A percentile compares a stretch with the other conserved stretches of the same genome.
These are phyloP conservation scores for Lophius piscatorius DNA, from an alignment of 2,113 vertebrate genomes.

Conservation along the genomic window DNA sequence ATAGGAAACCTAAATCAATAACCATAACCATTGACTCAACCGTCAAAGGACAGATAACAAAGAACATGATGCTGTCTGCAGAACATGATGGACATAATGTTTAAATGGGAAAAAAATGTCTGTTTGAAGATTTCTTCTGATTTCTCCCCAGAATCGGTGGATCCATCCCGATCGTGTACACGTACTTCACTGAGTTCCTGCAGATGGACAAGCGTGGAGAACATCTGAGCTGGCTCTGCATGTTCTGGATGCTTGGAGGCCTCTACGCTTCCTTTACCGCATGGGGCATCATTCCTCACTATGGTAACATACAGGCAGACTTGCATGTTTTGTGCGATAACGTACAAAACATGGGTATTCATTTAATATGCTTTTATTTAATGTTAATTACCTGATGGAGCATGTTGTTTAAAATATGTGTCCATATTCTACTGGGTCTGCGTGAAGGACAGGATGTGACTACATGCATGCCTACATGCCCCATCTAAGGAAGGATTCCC, in stretches of 20 bases:
- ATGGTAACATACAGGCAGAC: constrained; percentile 82
- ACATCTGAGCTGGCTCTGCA: constrained; percentile 96
- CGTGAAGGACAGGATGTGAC: too few species aligned
- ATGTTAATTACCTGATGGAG: background rate
- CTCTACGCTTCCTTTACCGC: constrained; percentile 94
- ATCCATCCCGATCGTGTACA: constrained; percentile 94
- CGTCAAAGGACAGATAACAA: too few species aligned
- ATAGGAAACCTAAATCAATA: background rate
- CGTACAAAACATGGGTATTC: background rate
- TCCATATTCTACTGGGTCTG: background rate
- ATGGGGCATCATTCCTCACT: constrained; percentile 98
- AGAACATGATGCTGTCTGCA: too few species aligned
- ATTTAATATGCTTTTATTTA: constrained; percentile 5
- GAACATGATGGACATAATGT: too few species aligned
- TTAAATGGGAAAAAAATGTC: too few species aligned
- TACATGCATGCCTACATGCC: too few species aligned
- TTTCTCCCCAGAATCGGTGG: constrained; percentile 87
- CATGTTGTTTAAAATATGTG: background rate
- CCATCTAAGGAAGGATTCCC: too few species aligned
- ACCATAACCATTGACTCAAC: too few species aligned
- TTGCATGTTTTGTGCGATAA: background rate
- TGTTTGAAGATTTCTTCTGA: background rate
- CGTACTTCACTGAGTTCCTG: constrained; percentile 97
- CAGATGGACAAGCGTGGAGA: constrained; percentile 97
- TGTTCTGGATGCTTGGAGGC: constrained; percentile 90